Evolutionary conservation across 2,797 vertebrate species (phyloP).

Genomic region (Sebastes oblongus): DNA sequence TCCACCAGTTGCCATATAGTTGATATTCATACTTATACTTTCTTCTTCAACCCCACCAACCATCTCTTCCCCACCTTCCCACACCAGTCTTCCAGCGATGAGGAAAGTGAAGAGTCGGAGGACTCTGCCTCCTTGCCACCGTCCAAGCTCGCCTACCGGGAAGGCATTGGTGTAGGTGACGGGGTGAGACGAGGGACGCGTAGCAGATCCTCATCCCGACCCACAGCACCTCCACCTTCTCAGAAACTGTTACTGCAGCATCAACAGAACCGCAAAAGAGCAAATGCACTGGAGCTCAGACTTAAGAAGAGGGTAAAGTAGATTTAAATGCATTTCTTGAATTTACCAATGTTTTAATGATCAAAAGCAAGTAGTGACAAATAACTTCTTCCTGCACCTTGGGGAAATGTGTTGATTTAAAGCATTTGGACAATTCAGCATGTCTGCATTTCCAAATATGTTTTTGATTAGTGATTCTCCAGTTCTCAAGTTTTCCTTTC

Average conservation of each 20-base stretch:
- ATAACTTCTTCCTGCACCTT: neutral
- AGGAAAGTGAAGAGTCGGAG: conserved; percentile 71
- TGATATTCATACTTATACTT: neutral
- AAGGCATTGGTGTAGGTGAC: conserved; percentile 71
- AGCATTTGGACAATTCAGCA: neutral
- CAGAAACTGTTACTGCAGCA: conserved; percentile 84
- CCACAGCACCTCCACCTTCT: conserved; percentile 81
- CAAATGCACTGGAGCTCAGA: conserved; percentile 79
- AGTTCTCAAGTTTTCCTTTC: neutral
- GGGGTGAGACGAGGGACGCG: conserved; percentile 34
- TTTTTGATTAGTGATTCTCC: neutral
- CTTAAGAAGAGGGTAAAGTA: conserved; percentile 81
- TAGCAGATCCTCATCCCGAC: conserved; percentile 51
- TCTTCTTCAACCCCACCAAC: neutral
- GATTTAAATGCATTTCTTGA: neutral
- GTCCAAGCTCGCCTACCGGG: conserved; percentile 74
- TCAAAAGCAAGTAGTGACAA: neutral
- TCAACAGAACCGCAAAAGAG: conserved; percentile 83
- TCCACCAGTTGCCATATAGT: neutral
- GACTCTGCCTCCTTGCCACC: conserved; percentile 64
- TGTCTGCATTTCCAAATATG: neutral
- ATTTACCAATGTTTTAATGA: neutral
- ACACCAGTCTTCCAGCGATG: conserved; percentile 78
- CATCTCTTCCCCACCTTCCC: neutral
- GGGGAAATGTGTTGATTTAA: neutral